phyloP scores from a whole-genome alignment of 2,797 vertebrate genomes.

The Lycodopsis pacificus region DNA sequence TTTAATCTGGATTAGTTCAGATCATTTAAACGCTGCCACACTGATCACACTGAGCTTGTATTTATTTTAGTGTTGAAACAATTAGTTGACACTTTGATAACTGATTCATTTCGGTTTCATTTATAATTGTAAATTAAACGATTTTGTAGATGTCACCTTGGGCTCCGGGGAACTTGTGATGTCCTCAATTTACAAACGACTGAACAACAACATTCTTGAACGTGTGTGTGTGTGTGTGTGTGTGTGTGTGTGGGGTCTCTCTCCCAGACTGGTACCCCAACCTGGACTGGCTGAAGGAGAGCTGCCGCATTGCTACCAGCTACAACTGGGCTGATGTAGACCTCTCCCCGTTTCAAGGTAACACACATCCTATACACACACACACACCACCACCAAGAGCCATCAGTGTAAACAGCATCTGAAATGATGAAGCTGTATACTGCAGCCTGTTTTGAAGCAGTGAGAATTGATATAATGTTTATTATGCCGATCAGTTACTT shows the following conservation, averaged over 20 bases:
- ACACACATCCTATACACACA: constrained; percentile 20
- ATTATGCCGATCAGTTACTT: constrained; percentile 61
- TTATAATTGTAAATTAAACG: background rate
- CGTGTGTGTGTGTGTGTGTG: background rate
- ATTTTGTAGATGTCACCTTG: background rate
- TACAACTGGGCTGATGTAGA: constrained; percentile 93
- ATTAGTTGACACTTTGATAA: background rate
- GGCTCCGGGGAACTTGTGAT: background rate
- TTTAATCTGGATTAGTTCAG: constrained; percentile 4
- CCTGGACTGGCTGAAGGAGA: constrained; percentile 91
- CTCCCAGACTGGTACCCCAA: constrained; percentile 88
- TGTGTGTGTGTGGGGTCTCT: constrained; percentile 3
- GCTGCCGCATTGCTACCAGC: constrained; percentile 90
- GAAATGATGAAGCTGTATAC: constrained; percentile 48
- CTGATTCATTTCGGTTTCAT: background rate
- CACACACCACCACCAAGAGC: constrained; percentile 20
- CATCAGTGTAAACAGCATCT: constrained; percentile 40
- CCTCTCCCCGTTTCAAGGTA: constrained; percentile 86
- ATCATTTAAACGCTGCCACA: background rate
- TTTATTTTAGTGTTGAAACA: background rate
- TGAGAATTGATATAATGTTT: constrained; percentile 45
- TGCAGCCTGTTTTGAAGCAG: constrained; percentile 15
- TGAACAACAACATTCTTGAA: background rate
- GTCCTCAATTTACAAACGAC: background rate
- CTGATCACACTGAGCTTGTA: background rate